Percentiles rank a stretch among this genome's conserved stretches.
Conservation (phyloP, 2,888 invertebrate genomes). For the Trachelus stipa region DNA sequence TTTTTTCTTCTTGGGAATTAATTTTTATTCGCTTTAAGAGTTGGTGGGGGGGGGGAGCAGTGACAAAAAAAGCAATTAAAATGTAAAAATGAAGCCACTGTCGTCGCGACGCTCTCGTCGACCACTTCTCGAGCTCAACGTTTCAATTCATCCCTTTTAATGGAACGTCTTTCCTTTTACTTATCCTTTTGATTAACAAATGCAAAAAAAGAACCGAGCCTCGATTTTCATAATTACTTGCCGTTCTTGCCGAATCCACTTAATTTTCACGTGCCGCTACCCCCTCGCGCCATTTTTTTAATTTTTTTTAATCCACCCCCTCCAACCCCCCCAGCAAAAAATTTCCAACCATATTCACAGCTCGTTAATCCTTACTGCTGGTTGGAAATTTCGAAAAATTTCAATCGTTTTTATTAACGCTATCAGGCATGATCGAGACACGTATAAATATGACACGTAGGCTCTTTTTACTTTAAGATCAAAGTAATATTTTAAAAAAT, state of each 20-base stretch:
- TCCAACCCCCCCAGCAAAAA: too few species aligned
- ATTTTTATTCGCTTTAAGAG: slow-evolving; percentile 18
- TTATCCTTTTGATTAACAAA: slow-evolving; percentile 36
- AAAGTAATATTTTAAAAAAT: too few species aligned
- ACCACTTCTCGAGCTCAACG: not conserved
- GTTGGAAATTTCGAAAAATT: too few species aligned
- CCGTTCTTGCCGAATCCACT: not conserved
- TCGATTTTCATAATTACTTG: slow-evolving; percentile 29
- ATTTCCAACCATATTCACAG: too few species aligned
- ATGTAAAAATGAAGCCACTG: slow-evolving; percentile 28
- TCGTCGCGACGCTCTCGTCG: slow-evolving; percentile 1
- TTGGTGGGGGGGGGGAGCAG: not conserved
- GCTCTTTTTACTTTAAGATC: too few species aligned
- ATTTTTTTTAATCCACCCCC: too few species aligned
- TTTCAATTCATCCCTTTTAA: slow-evolving; percentile 25
- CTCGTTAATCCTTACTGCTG: too few species aligned
- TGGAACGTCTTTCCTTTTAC: slow-evolving; percentile 15
- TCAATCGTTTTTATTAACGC: too few species aligned
- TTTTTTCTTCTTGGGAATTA: slow-evolving; percentile 15
- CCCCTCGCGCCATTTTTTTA: too few species aligned
- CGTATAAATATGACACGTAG: too few species aligned
- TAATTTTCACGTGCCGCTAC: too few species aligned
- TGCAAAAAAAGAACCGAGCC: slow-evolving; percentile 20
- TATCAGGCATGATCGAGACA: too few species aligned
- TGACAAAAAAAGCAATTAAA: slow-evolving; percentile 35